Evolutionary conservation across 92 coral and sea anemone genomes (phyloP), one percentile per base, ranked within the genome.

Genomic region (Parazoanthus swiftii): DNA sequence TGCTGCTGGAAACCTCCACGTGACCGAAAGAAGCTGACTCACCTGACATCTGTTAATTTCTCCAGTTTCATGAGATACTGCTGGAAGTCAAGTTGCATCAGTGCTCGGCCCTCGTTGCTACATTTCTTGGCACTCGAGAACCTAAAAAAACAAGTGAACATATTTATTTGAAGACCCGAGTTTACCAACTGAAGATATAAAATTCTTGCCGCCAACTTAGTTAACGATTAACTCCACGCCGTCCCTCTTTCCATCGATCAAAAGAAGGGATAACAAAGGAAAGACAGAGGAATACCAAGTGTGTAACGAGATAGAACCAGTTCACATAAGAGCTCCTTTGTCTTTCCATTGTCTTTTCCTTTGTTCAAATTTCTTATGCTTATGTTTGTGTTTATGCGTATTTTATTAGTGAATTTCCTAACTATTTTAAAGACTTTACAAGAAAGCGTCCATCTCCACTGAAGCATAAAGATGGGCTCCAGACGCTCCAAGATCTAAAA

Each of bases 61-160:
- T 97, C 99, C 48, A 97, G 92, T 73, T 97, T 97, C 93, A 97
- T 97, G 26, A 97, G 90, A 77, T 95, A 97, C 82, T 97, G 99
- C 81, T 97, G 99, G 86, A 95, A 97, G 81, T 97, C 99, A 59
- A 97, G 94, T 86, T 95, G 99, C 99, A 97, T 97, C 89, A 97
- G 85, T 16, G 99, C 99, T 81, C 99, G 93, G 42, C 99, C 99
- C 87, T 97, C 99, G 79, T 97, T 97, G 89, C 98, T 97, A 82
- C 99, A 97, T 85, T 97, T 97, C 91, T 92, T 97, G 16, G 99
- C 95, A 54, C 98, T 92, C 39, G 99, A 93, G 92, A 95, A 97
- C 88, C 99, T 96, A 79, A 18, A 54, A 29, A 44, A 26, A 77
- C 63, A 88, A 33, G 58, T 46, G 33, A 36, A 50, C 50, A 46